Base-by-base conservation (phyloP, 2,888 invertebrate species). In the Troglohyphantes excavatus region DNA sequence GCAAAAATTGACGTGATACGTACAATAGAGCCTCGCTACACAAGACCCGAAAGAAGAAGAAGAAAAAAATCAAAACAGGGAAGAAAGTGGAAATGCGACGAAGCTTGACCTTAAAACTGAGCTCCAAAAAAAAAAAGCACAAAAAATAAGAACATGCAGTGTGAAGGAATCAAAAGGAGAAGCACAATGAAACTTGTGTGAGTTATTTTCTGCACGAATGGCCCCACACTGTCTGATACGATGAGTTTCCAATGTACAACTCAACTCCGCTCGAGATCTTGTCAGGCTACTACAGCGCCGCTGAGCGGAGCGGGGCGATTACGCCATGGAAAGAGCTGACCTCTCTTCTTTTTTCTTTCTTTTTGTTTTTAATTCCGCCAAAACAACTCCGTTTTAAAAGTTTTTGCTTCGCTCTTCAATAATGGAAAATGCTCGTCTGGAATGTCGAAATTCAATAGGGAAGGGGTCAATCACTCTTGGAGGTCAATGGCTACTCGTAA, bases 161-260 rank as follows among this genome's bases (percentile, higher is more conserved):
- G 61, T 39, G 7, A 19, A 65, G 73, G 29, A 43, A 73, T 73
- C 39, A 73, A 65, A 79, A 19, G 29, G n/a, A 79, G 17, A 79
- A 26, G 59, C 65, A 88, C 81, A 88, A 75, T 67, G 81, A 81
- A 75, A 63, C 65, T 59, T 81, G 43, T 81, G 67, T 75, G 75
- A 46, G 67, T 88, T 68, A 82, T 88, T 88, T 88, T 88, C 88
- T 88, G 88, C 88, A 82, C 75, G 88, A 82, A 29, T 88, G 82
- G 88, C 11, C 73, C 43, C 59, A 68, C 72, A 43, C 70, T 39
- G 73, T 65, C 81, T 87, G 53, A 23, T 72, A n/a, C 33, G 65
- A 81, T 53, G 53, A 72, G 81, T 86, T 76, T 73, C 33, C 83
- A 46, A 53, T 61, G 59, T 72, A 33, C 82, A 61, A 39, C 72